A percentile compares a stretch with the other conserved stretches of the same genome.
phyloP scores from a whole-genome alignment of 1,140 invertebrate species.

The Aporrectodea caliginosa region DNA sequence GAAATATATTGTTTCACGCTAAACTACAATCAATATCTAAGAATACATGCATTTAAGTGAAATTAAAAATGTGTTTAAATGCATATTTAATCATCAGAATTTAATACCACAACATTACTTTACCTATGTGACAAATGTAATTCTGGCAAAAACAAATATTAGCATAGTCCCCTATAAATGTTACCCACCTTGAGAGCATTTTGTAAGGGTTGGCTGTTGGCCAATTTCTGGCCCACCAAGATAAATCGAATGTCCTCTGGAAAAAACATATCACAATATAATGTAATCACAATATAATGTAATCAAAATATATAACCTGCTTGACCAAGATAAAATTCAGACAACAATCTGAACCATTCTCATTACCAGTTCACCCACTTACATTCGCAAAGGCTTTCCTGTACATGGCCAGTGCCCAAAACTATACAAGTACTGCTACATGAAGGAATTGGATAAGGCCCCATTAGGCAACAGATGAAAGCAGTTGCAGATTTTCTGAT shows the following conservation, averaged over 20 bases:
- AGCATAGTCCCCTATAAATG: background rate
- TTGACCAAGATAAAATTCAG: background rate
- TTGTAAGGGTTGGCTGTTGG: background rate
- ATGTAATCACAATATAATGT: background rate
- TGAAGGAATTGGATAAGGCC: too few species aligned
- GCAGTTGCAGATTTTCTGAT: too few species aligned
- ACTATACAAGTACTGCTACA: too few species aligned
- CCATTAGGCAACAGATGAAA: too few species aligned
- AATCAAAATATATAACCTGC: background rate
- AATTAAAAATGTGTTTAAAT: background rate
- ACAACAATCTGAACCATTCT: background rate
- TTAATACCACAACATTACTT: background rate
- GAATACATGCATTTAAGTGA: background rate
- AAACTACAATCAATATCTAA: background rate
- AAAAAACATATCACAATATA: too few species aligned
- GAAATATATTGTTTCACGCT: background rate
- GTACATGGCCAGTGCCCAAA: background rate
- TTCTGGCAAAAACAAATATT: background rate
- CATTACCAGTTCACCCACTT: too few species aligned
- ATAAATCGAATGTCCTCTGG: background rate
- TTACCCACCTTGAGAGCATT: constrained; percentile 9
- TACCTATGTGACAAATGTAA: background rate
- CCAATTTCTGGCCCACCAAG: constrained; percentile 6
- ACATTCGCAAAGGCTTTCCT: background rate
- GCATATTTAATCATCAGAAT: background rate